Base-by-base conservation (phyloP, 2,888 invertebrate genomes). In the Amblyjoppa proteus region DNA sequence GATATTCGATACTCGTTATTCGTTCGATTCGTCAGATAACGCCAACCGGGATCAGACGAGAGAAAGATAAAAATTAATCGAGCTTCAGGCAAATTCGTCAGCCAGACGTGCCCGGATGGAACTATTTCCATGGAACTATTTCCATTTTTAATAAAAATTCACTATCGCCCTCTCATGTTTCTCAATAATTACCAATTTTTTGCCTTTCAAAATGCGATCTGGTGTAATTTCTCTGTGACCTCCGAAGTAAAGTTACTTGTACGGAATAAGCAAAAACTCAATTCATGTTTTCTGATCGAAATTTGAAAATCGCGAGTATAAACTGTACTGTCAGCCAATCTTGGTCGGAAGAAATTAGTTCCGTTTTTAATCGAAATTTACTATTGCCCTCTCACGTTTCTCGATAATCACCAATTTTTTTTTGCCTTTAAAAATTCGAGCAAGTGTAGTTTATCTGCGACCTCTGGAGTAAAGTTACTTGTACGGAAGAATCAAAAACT, bases 281-380 rank as follows among this genome's bases (percentile, higher is more conserved):
- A 56, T 25, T 9, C 31, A 90, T 88, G 90, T 89, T 85, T 86
- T 77, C 73, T 74, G 82, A 81, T 45, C 68, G 86, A 64, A 82
- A 84, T 61, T 85, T 69, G 49, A 78, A 71, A 38, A 76, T 81
- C 20, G 69, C 85, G 45, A 84, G 9, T n/a, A 16, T 16, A 16
- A 3, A 16, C 51, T 16, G 51, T 13, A 16, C 6, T 68, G 41
- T 68, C 68, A 13, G 41, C 3, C 51, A 3, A 79, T 64, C 64
- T 28, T 58, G 34, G 34, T 16, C n/a, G 49, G 51, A 58, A 61
- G 16, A 25, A 25, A 58, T n/a, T 56, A 34, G 13, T 25, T 58
- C 41, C 53, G 5, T 28, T 56, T 69, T 3, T 49, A 69, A 70
- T 75, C 61, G 45, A 58, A 75, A 75, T 58, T 70, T 58, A 41